A percentile compares a stretch with the other conserved stretches of the same genome.
Evolutionary conservation across 2,113 vertebrate species (phyloP).

Genomic region (Oncorhynchus masou): DNA sequence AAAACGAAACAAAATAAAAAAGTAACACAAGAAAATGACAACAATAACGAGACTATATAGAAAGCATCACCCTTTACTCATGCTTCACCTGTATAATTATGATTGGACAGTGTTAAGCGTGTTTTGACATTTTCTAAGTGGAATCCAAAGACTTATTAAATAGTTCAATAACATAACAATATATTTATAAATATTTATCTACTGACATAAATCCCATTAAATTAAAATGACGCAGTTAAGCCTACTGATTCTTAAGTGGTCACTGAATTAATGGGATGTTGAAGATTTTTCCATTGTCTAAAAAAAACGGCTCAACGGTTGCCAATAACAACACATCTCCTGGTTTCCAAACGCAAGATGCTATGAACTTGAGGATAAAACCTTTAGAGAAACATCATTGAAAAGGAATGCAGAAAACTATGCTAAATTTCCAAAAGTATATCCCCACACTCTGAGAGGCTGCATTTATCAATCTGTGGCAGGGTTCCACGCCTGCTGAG

Average conservation of each 20-base stretch:
- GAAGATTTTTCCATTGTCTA: neutral
- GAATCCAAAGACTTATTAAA: neutral
- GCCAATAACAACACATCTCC: conserved; percentile 18
- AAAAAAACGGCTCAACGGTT: conserved; percentile 1
- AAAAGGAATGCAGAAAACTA: conserved; percentile 82
- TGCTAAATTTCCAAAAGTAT: conserved; percentile 80
- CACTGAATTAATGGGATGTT: neutral
- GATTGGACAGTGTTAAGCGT: neutral
- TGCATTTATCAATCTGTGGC: conserved; percentile 81
- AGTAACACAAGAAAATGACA: too few relatives aligned
- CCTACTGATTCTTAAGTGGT: neutral
- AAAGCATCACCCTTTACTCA: neutral
- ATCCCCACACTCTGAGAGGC: conserved; percentile 45
- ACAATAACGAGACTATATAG: neutral
- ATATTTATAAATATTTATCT: neutral
- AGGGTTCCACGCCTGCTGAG: conserved; percentile 78
- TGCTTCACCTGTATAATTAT: neutral
- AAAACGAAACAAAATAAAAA: too few relatives aligned
- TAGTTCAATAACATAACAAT: neutral
- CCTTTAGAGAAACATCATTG: conserved; percentile 74
- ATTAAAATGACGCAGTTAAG: too few relatives aligned
- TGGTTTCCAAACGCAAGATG: conserved; percentile 34
- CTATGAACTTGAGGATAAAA: conserved; percentile 35
- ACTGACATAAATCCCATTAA: neutral
- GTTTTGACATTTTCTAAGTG: neutral